Base-by-base conservation (phyloP, 2,888 invertebrate genomes). In the Cephus sareptanus region DNA sequence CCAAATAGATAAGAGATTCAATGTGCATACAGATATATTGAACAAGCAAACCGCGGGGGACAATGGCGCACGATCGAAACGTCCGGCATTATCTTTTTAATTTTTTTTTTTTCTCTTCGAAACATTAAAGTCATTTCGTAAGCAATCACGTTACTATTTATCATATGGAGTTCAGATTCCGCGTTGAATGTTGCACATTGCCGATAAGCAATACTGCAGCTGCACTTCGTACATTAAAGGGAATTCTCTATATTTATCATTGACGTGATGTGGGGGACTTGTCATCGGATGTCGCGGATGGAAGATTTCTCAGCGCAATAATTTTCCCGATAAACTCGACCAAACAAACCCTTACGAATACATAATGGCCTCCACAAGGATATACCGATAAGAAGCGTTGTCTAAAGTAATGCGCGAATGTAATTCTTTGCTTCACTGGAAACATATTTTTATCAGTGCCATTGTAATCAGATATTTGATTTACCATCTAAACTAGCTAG, bases 291-390 rank as follows among this genome's bases (percentile, higher is more conserved):
- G 6, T 37, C 37, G 77, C 78, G 82, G 77, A 76, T 87, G 86
- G 87, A 90, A 89, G 87, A 88, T 89, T 88, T 88, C 79, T 80
- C 84, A 84, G 82, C 83, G 83, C 82, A 85, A 86, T 82, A 82
- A 81, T 87, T 87, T 82, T 76, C 34, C 75, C 79, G 85, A 88
- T 86, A 86, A 88, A 77, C 77, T 75, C 75, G 82, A 78, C 79
- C 76, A 83, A 79, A 79, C 82, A 83, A 71, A 81, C 82, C 82
- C 83, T 83, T 84, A 80, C 81, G 80, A 81, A 84, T 3, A 3
- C 35, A 12, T 81, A 84, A 81, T 82, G 80, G 76, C 78, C 76
- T 76, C 83, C 82, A 81, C 87, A 85, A 87, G 86, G 86, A 85
- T 86, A 84, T 2, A 80, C 79, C 77, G 81, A 85, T 82, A 83